A percentile compares a stretch with the other conserved stretches of the same genome.
These are phyloP conservation scores for Synergus itoensis DNA, from an alignment of 2,888 invertebrate species.

Conservation along the genomic window DNA sequence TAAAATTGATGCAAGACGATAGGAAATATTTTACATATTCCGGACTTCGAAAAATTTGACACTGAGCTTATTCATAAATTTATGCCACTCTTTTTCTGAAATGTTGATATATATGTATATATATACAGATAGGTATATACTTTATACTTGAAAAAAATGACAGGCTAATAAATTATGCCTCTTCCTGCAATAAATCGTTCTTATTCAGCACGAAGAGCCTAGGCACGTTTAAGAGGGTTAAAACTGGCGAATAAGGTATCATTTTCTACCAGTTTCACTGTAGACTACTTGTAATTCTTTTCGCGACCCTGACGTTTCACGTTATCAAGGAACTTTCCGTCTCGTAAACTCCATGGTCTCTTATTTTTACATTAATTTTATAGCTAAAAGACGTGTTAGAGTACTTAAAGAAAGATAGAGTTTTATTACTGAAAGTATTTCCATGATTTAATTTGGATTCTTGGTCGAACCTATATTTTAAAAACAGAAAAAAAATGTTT, in stretches of 20 bases:
- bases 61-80: not conserved
- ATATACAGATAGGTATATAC: not conserved
- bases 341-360: conserved; percentile 6
- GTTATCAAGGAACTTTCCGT: conserved; percentile 7
- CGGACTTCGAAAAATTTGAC: not conserved
- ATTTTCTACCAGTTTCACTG: not conserved
- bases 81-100: not conserved
- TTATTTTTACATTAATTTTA: conserved; percentile 24
- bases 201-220: conserved; percentile 16
- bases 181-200: conserved; percentile 4
- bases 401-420: not conserved
- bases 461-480: not conserved
- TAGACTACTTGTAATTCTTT: conserved; percentile 31
- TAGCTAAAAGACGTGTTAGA: not conserved
- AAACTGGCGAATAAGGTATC: conserved; percentile 19
- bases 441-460: not conserved
- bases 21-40: not conserved
- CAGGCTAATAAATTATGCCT: conserved; percentile 22
- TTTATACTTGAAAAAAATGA: not conserved
- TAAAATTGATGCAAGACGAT: not conserved
- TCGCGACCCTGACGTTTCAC: conserved; percentile 26
- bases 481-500: not conserved
- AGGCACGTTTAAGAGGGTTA: conserved; percentile 23
- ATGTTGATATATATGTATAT: not conserved
- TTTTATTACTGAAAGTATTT: conserved; percentile 11